Evolutionary conservation across 2,888 invertebrate genomes (phyloP), one percentile per base, ranked within the genome.

Genomic region (Agelastica alni): DNA sequence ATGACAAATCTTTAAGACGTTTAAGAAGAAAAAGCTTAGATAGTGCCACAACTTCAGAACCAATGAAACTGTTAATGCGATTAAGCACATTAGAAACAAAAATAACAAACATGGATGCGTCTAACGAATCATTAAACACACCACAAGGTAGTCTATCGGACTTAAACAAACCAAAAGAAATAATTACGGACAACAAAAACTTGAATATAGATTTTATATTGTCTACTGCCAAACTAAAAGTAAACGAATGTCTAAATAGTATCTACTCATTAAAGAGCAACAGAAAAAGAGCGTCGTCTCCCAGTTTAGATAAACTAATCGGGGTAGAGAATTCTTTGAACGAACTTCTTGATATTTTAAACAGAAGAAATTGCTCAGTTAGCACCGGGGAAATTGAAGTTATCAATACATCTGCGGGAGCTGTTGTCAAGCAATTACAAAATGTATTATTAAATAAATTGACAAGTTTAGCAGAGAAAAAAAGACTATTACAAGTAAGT

Each of bases 31-130:
- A 89, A 70, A 90, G 89, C 4, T 77, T 91, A 42, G 91, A 91
- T 67, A 89, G 90, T 68, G 87, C 87, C 9, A 87, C 87, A 4
- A 85, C 86, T 60, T 86, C 87, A 0, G 90, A 91, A 72, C 88
- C 91, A 0, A 85, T 91, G 84, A 90, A 90, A 76, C 84, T 91
- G 70, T 77, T 90, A 64, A 86, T 90, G 68, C 82, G 90, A 58
- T 77, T 91, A 43, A 88, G 86, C 70, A 85, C 87, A 42, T 77
- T 91, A 64, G 92, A 92, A 77, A 85, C 88, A 63, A 88, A 90
- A 77, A 85, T 90, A 34, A 84, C 86, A 10, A 85, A 83, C 59
- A 85, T 83, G 18, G 78, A 81, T 36, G 82, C 80, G 60, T 84
- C 84, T 5, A 83, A 80, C 62, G 84, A 85, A 69, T 83, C 83